phyloP scores from a whole-genome alignment of 2,797 vertebrate species.

The Moxostoma hubbsi region DNA sequence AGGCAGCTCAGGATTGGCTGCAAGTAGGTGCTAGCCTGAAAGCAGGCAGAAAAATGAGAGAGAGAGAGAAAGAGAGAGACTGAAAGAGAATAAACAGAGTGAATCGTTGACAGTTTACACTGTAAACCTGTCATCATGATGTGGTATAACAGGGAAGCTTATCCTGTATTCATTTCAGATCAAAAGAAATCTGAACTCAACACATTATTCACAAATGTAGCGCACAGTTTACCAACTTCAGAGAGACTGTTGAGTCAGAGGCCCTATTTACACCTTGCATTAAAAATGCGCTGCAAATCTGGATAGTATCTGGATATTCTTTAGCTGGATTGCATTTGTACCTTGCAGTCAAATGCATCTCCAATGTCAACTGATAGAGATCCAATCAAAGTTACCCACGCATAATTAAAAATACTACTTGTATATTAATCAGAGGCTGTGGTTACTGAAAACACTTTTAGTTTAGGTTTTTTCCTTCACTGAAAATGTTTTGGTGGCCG shows the following conservation, averaged over 20 bases:
- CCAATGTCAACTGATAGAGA: too few species aligned
- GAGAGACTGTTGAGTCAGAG: background rate
- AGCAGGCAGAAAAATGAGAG: slow-evolving; percentile 51
- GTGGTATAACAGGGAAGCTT: slow-evolving; percentile 29
- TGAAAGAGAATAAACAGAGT: slow-evolving; percentile 28
- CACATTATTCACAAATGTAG: slow-evolving; percentile 25
- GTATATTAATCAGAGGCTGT: too few species aligned
- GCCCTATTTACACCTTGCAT: too few species aligned
- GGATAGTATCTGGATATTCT: too few species aligned
- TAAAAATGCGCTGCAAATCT: too few species aligned
- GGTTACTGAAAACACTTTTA: too few species aligned
- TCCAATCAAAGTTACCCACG: too few species aligned
- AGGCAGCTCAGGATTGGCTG: slow-evolving; percentile 70
- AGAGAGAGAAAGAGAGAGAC: slow-evolving; percentile 42
- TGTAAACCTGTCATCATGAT: slow-evolving; percentile 41
- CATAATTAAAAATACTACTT: too few species aligned
- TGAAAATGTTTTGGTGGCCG: too few species aligned
- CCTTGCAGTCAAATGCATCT: too few species aligned
- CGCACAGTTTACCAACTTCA: background rate
- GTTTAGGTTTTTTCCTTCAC: too few species aligned
- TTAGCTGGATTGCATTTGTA: too few species aligned
- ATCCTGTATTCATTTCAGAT: slow-evolving; percentile 38
- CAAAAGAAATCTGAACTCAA: slow-evolving; percentile 23
- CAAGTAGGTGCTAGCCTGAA: slow-evolving; percentile 50
- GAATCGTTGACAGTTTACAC: slow-evolving; percentile 40